Base-by-base conservation (phyloP, 2,888 invertebrate species). In the Nasonia oneida region DNA sequence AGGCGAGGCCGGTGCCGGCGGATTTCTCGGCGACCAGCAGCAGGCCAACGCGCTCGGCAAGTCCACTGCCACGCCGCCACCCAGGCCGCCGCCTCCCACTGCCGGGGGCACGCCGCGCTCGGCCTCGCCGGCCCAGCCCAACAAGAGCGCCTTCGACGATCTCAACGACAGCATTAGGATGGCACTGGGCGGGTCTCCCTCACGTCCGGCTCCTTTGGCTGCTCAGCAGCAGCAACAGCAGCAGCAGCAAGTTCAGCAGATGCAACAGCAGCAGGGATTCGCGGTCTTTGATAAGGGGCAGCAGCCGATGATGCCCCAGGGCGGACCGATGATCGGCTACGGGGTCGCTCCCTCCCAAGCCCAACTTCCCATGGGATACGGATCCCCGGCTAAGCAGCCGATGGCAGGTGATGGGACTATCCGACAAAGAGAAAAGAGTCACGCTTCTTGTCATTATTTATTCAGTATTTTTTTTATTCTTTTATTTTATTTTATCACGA, bases 131-230 rank as follows among this genome's bases (percentile, higher is more conserved):
- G 92, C 91, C 89, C 92, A 91, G 90, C 91, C 89, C 90, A 93
- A 90, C 91, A 96, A 95, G 90, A 95, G 95, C 89, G 96, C 96
- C 57, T 95, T 96, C 92, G 96, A 96, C 91, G 96, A 96, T 90
- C 94, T 96, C 88, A 96, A 96, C 91, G 96, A 96, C 91, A 95
- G 95, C 84, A 96, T 96, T 94, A 94, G 95, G 85, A 95, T 95
- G 94, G 95, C 96, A 78, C 94, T 96, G 90, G 96, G 96, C 78
- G 95, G 95, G 86, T 95, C 95, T 81, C 95, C 95, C 78, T 92
- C 93, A 77, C 91, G 93, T 84, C 90, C 92, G 87, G 89, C 92
- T 86, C 91, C 92, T 79, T 86, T 91, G 81, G 89, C 89, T 76
- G 80, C 91, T 29, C 89, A 91, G 50, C 88, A 88, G 70, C 87